phyloP scores from a whole-genome alignment of 2,113 vertebrate genomes.

The Nothobranchius furzeri region DNA sequence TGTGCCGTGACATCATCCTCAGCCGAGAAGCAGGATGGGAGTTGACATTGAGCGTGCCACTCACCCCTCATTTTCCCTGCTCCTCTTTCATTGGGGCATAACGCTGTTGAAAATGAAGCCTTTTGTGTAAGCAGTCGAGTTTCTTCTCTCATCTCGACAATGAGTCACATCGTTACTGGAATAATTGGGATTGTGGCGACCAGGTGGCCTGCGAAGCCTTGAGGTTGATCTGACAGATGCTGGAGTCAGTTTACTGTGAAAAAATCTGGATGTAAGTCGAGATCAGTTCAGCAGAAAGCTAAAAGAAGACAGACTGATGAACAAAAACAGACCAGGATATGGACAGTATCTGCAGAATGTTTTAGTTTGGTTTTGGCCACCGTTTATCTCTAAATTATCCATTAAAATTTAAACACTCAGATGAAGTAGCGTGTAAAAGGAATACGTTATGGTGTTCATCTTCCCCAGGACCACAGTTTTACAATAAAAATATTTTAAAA shows the following conservation, averaged over 20 bases:
- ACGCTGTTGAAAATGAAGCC: conserved; percentile 29
- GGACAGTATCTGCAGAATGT: background rate
- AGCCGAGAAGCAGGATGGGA: background rate
- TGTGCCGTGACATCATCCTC: conserved; percentile 51
- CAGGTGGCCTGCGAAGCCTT: conserved; percentile 61
- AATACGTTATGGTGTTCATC: too few species aligned
- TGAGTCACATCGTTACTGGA: conserved; percentile 55
- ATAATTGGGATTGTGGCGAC: conserved; percentile 50
- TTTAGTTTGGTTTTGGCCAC: background rate
- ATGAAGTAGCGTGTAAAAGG: too few species aligned
- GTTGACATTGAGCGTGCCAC: background rate
- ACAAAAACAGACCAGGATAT: background rate
- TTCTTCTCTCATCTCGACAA: conserved; percentile 42
- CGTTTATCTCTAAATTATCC: too few species aligned
- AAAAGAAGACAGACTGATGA: conserved; percentile 42
- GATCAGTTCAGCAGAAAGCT: conserved; percentile 39
- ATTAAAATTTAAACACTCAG: too few species aligned
- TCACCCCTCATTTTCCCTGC: conserved; percentile 40
- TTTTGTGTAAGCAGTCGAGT: conserved; percentile 23
- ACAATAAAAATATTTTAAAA: too few species aligned
- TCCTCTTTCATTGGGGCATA: conserved; percentile 19
- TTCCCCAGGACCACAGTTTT: too few species aligned
- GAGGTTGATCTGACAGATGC: conserved; percentile 18
- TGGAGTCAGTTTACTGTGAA: conserved; percentile 4
- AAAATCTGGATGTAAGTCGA: conserved; percentile 9